Base-by-base conservation (phyloP, 2,113 vertebrate species). In the Aythya baeri region DNA sequence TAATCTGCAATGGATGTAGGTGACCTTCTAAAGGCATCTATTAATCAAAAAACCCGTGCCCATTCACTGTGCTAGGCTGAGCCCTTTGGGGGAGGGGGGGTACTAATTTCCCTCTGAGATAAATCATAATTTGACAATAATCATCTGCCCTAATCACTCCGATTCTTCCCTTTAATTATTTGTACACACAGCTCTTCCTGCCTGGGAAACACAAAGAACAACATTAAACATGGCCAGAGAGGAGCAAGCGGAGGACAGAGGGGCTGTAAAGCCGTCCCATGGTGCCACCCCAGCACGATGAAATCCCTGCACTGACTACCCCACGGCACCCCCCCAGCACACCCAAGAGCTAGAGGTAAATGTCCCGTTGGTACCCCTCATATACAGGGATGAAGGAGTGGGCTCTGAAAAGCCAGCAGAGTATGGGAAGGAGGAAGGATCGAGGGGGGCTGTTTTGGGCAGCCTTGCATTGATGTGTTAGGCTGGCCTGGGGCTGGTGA, bases 111-210 rank as follows among this genome's bases (percentile, higher is more conserved):
- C 97, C 95, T 97, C 96, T 91, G 97, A 98, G 97, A 98, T 98
- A 98, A 98, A 98, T 98, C 98, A 98, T 98, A 98, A 98, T 98
- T 97, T 98, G 98, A 98, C 98, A 98, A 98, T 98, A 98, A 98
- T 98, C 98, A 98, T 98, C 98, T 98, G 98, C 98, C 97, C 97
- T 98, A 98, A 98, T 98, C 98, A 98, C 97, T 96, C 96, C 17
- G 34, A 97, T 98, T 98, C 97, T 98, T 98, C 96, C 86, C 46
- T 97, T 98, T 98, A 98, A 98, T 98, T 98, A 98, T 98, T 98
- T 98, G 98, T 98, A 98, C 97, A 98, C 97, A 98, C 58, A n/a
- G 76, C 88, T 91, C 96, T 98, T 96, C 96, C 97, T 96, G 96
- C 66, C 86, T 63, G 88, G 85, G 91, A 65, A 91, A 49, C 91